Percentiles rank a stretch among this genome's conserved stretches.
phyloP scores from a whole-genome alignment of 2,888 invertebrate species.

The Chloroclystis v-ata region DNA sequence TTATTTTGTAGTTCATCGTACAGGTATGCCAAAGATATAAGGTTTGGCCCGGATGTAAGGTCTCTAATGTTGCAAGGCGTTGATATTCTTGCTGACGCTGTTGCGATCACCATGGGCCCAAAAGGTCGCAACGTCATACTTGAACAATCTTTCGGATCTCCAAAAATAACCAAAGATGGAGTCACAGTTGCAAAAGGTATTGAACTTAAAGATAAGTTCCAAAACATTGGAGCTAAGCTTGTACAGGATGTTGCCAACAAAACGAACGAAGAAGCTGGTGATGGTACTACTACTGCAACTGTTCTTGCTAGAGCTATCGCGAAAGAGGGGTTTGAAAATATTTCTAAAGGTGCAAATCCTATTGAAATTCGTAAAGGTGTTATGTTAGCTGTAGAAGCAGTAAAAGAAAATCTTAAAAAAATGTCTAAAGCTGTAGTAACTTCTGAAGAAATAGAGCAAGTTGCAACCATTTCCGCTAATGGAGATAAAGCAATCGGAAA shows the following conservation, averaged over 20 bases:
- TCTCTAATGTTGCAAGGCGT: constrained; percentile 98
- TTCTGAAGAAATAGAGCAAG: constrained; percentile 98
- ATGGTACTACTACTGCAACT: constrained; percentile 99
- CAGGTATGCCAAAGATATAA: constrained; percentile 93
- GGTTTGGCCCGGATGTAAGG: constrained; percentile 97
- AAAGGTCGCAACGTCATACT: constrained; percentile 99
- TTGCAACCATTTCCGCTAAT: constrained; percentile 99
- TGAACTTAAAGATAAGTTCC: constrained; percentile 97
- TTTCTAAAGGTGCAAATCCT: constrained; percentile 97
- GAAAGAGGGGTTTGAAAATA: constrained; percentile 98
- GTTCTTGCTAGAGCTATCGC: constrained; percentile 98
- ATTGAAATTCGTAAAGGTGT: constrained; percentile 94
- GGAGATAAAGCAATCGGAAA: constrained; percentile 94
- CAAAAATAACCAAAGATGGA: constrained; percentile 99
- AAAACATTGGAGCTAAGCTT: constrained; percentile 97
- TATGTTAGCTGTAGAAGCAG: constrained; percentile 95
- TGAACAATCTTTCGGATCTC: constrained; percentile 98
- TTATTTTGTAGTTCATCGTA: constrained; percentile 28
- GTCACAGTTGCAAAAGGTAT: constrained; percentile 99
- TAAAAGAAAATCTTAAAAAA: constrained; percentile 88
- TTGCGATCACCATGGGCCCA: constrained; percentile 99
- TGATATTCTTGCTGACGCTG: constrained; percentile 97
- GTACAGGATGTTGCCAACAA: constrained; percentile 99
- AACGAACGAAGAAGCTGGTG: constrained; percentile 99
- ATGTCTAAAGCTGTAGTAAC: constrained; percentile 96